These are phyloP conservation scores for Pteropus rufus DNA, from an alignment of 2,797 vertebrate species.

Conservation along the genomic window DNA sequence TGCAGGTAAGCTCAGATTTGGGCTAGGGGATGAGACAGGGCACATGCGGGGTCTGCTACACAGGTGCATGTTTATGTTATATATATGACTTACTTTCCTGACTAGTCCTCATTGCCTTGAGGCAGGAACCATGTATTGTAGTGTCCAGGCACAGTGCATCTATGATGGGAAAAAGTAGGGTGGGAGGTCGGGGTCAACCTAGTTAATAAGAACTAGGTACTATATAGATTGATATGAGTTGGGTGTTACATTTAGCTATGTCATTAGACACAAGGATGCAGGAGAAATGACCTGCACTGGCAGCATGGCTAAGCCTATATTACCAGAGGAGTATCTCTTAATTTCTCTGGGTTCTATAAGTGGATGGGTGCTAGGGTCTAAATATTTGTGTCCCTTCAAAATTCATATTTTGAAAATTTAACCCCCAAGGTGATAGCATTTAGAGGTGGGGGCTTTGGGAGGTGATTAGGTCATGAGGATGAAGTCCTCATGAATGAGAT, in stretches of 20 bases:
- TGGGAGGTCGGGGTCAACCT: neutral
- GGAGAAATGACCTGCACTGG: neutral
- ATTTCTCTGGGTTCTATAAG: neutral
- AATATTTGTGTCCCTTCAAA: neutral
- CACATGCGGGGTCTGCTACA: neutral
- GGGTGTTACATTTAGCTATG: neutral
- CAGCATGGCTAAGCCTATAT: neutral
- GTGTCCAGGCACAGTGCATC: neutral
- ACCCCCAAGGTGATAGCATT: neutral
- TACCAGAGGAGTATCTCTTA: neutral
- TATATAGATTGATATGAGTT: neutral
- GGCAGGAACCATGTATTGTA: neutral
- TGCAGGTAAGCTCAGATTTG: neutral
- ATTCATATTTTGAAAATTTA: neutral
- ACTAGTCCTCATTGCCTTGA: neutral
- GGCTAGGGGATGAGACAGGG: neutral
- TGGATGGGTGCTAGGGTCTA: neutral
- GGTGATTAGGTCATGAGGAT: neutral
- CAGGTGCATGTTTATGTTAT: neutral
- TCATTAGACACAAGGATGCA: neutral
- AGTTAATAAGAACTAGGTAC: neutral
- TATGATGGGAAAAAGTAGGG: neutral
- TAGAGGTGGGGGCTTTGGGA: neutral
- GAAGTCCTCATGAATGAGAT: neutral
- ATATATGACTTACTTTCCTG: neutral